A percentile compares a stretch with the other conserved stretches of the same genome.
Evolutionary conservation across 2,888 invertebrate genomes (phyloP).

Genomic region (Chirona hameri): DNA sequence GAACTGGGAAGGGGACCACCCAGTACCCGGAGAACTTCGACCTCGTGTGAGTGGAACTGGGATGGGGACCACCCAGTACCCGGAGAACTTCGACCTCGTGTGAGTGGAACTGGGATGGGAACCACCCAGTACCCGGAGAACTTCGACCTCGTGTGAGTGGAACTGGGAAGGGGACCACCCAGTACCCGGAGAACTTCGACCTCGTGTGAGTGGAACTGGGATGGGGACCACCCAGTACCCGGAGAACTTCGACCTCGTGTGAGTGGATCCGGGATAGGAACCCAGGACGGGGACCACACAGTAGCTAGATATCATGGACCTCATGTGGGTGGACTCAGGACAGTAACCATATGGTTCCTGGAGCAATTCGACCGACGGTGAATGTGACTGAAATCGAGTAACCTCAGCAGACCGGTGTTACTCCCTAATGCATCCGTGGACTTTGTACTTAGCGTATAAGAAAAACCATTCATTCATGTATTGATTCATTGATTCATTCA

Average conservation of each 20-base stretch:
- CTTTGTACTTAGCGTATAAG: no score
- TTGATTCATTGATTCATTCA: no score
- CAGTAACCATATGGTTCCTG: no score
- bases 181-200: constrained; percentile 93
- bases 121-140: constrained; percentile 94
- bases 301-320: no score
- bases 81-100: constrained; percentile 89
- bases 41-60: constrained; percentile 64
- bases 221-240: constrained; percentile 98
- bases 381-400: no score
- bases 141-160: constrained; percentile 77
- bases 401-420: no score
- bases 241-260: constrained; percentile 87
- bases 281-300: neutral
- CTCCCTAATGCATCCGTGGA: no score
- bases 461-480: no score
- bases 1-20: constrained; percentile 84
- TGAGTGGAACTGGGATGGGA: constrained; percentile 72
- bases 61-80: constrained; percentile 96
- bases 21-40: constrained; percentile 94
- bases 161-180: constrained; percentile 87
- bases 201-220: constrained; percentile 63
- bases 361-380: no score
- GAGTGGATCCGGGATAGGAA: constrained; percentile 68
- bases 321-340: no score